Base-by-base conservation (phyloP, 1,140 invertebrate genomes). In the Dufourea novaeangliae region DNA sequence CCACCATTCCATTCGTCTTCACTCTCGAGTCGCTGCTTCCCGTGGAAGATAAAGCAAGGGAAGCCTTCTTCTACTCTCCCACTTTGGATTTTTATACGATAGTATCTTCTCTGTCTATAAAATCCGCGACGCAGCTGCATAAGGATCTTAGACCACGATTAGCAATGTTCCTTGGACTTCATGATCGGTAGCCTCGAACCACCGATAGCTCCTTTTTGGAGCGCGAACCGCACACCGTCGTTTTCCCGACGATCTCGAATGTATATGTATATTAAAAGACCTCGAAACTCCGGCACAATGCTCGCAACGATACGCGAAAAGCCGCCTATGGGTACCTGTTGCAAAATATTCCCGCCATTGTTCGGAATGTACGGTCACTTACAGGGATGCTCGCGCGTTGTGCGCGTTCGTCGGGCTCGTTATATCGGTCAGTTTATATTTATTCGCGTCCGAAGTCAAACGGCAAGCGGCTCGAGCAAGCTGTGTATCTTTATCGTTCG, bases 351-450 rank as follows among this genome's bases (percentile, higher is more conserved):
- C 61, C 10, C 32, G 59, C 59, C 29, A 75, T 67, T 75, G 72
- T 75, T 25, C 29, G 11, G 11, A 75, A 22, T 44, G 27, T 44
- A 68, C 72, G 62, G 50, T 56, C 62, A 54, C 6, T 52, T 56
- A 37, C 10, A 37, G 59, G 25, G n/a, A 34, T 34, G 32, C 20
- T 22, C 17, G 29, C 34, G 14, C 29, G 3, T 11, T n/a, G 32
- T 8, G 14, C 46, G 32, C 52, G 2, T 41, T 75, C 63, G 17
- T 29, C 20, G 14, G 12, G 39, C 64, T 75, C 72, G 63, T 75
- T 68, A 68, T 68, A 52, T 75, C 52, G 73, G 54, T 69, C 73
- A 61, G 73, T 29, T 69, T 57, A 32, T 69, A 69, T 76, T 76
- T 61, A 50, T 62, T 41, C 59, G 34, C 59, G 22, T 62, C 59